Evolutionary conservation across 2,797 vertebrate genomes (phyloP).

Genomic region (Cynodonichthys magdalenae): DNA sequence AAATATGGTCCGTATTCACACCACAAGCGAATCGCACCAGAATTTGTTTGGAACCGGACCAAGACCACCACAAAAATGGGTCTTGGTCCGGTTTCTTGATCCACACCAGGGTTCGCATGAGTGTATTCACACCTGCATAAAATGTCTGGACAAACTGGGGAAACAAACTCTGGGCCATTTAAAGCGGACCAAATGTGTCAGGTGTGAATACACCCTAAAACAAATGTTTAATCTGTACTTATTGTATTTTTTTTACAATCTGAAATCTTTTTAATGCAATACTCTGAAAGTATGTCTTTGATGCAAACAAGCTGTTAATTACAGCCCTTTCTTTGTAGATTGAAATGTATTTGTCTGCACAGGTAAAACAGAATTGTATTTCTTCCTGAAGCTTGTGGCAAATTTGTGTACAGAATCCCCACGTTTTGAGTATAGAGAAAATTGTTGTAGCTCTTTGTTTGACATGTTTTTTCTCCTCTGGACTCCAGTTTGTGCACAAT

Average conservation of each 20-base stretch:
- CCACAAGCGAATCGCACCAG: too few relatives aligned
- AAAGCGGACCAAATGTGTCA: too few relatives aligned
- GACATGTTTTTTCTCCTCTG: constrained; percentile 2
- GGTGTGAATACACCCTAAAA: too few relatives aligned
- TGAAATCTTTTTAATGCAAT: background rate
- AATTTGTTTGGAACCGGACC: too few relatives aligned
- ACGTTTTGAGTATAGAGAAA: background rate
- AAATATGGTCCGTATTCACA: too few relatives aligned
- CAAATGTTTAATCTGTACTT: background rate
- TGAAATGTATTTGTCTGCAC: constrained; percentile 1
- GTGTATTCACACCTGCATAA: too few relatives aligned
- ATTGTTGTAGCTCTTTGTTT: background rate
- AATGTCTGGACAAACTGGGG: too few relatives aligned
- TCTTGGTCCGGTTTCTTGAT: too few relatives aligned
- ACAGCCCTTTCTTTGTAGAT: background rate
- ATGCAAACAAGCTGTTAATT: background rate
- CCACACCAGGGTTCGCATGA: too few relatives aligned
- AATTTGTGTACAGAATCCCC: background rate
- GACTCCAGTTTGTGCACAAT: background rate
- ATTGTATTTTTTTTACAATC: background rate
- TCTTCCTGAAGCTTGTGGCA: background rate
- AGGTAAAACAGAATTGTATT: constrained; percentile 1
- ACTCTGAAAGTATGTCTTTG: background rate
- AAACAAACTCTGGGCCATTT: too few relatives aligned
- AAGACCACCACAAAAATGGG: too few relatives aligned